Conservation (phyloP, 2,113 vertebrate species). For the Hydrochoerus hydrochaeris region DNA sequence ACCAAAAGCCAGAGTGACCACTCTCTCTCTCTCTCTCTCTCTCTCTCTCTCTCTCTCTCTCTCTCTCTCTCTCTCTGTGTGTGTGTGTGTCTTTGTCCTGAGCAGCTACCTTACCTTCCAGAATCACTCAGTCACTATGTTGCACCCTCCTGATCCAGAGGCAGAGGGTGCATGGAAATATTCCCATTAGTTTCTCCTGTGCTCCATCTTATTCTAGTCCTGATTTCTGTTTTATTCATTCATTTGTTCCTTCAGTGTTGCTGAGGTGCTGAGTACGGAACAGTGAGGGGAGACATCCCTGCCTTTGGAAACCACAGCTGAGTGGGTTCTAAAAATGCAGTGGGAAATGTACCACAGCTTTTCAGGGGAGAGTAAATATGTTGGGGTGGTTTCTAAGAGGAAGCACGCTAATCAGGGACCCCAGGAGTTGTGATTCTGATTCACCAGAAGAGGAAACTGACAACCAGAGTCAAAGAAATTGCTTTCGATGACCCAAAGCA, state of each 20-base stretch:
- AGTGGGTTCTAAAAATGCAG: not conserved
- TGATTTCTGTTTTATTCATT: not conserved
- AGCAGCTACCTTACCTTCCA: not conserved
- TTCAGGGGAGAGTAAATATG: not conserved
- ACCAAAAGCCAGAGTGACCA: not conserved
- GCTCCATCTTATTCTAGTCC: not conserved
- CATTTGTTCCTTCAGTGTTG: not conserved
- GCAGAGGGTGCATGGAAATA: too few species aligned
- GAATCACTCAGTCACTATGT: not conserved
- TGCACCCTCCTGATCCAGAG: not conserved
- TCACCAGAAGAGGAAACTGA: not conserved
- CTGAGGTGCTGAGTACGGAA: not conserved
- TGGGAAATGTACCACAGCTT: rapidly evolving
- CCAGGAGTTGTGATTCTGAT: not conserved
- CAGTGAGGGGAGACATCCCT: not conserved
- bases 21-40: too few species aligned
- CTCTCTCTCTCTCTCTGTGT: too few species aligned
- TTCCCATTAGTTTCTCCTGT: not conserved
- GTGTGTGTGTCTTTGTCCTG: not conserved
- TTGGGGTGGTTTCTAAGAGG: not conserved
- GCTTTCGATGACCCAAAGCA: not conserved
- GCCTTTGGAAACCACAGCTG: not conserved
- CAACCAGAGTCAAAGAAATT: not conserved
- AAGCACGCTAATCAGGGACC: not conserved
- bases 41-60: too few species aligned